A percentile compares a stretch with the other conserved stretches of the same genome.
phyloP scores from a whole-genome alignment of 2,888 invertebrate genomes.

The Teinopalpus imperialis region DNA sequence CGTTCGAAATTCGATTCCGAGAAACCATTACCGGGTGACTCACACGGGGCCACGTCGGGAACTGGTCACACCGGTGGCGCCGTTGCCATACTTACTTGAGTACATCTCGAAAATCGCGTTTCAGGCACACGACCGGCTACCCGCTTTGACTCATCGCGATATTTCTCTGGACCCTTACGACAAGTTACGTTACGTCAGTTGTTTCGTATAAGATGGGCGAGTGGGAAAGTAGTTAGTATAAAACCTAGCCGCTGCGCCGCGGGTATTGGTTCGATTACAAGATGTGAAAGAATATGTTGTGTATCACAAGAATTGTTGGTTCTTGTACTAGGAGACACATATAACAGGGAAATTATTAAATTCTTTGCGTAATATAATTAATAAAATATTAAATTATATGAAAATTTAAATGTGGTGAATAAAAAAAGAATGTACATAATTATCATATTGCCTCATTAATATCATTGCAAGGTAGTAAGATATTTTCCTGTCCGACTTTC shows the following conservation, averaged over 20 bases:
- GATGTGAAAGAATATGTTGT: neutral
- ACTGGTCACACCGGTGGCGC: slow-evolving; percentile 55
- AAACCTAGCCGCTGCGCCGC: too few relatives aligned
- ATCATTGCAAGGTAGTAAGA: neutral
- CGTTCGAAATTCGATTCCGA: slow-evolving; percentile 55
- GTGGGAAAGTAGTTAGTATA: too few relatives aligned
- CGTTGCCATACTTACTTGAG: slow-evolving; percentile 26
- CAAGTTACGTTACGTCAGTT: slow-evolving; percentile 8
- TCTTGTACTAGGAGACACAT: too few relatives aligned
- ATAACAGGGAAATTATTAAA: too few relatives aligned
- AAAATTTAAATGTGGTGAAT: too few relatives aligned
- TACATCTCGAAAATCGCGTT: slow-evolving; percentile 26
- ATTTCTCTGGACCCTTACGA: slow-evolving; percentile 1
- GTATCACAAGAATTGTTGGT: too few relatives aligned
- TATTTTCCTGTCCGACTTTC: neutral
- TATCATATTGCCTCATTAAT: too few relatives aligned
- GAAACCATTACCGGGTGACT: slow-evolving; percentile 63
- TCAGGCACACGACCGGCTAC: neutral
- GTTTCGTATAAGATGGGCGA: too few relatives aligned
- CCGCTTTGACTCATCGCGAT: slow-evolving; percentile 12
- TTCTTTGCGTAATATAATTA: too few relatives aligned
- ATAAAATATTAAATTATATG: too few relatives aligned
- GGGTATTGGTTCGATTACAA: neutral
- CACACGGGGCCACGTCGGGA: slow-evolving; percentile 50
- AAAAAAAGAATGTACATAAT: too few relatives aligned